Evolutionary conservation across 1,140 invertebrate species (phyloP), one percentile per base, ranked within the genome.

Genomic region (Euwallacea fornicatus): DNA sequence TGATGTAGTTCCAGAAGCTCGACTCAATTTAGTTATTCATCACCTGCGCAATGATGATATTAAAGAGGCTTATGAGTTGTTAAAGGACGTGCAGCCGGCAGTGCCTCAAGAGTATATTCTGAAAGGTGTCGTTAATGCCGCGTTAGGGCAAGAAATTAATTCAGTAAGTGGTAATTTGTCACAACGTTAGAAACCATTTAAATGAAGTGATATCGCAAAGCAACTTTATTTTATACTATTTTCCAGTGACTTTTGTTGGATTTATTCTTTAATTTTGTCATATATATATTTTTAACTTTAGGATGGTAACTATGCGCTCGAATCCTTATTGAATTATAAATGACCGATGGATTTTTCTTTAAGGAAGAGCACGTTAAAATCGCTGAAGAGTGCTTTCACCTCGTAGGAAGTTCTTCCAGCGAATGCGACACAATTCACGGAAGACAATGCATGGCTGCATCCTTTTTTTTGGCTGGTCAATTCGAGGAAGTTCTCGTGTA

Each of bases 401-500:
- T 97, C 58, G 96, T 99, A 33, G 98, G 97, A 55, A 95, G 94
- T 74, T 98, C 94, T 42, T 92, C 93, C 2, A 96, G 94, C 58
- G 97, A 99, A 85, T 97, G 96, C 81, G 96, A 97, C 84, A 96
- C 93, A 10, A 95, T 94, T 78, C 93, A 91, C 2, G 97, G 97
- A 0, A 85, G 97, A 42, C 97, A 98, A 82, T 97, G 96, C 79
- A 98, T 98, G 96, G 95, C 97, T 0, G 97, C 96, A 0, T 95
- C 93, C 50, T 97, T 96, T 83, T 99, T 98, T 82, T 85, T 99
- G 2, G 89, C 94, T 42, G 90, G 91, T 62, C 95, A 98, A 83
- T 99, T 97, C 83, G 95, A 98, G 76, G 96, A 98, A 84, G 97
- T 98, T 53, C 86, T 97, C 7, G 88, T 98, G 8, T 99, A 98